Base-by-base conservation (phyloP, 2,797 vertebrate genomes). In the Hydrophis major region DNA sequence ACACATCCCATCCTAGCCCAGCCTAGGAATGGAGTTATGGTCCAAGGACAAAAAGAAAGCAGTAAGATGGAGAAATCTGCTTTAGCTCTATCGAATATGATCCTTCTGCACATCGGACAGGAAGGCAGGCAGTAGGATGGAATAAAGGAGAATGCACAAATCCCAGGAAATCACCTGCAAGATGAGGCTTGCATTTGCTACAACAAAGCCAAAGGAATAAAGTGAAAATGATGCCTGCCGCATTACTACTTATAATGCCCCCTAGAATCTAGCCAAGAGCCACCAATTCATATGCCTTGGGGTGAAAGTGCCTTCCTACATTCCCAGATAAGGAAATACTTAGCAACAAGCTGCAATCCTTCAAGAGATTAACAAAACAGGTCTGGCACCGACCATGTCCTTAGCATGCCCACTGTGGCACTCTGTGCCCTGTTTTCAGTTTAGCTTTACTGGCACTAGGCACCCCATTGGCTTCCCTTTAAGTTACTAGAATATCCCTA, bases 191-290 rank as follows among this genome's bases (percentile, higher is more conserved):
- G 92, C 42, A 28, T 55, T 89, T 87, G 53, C 53, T 87, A 56
- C n/a, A 92, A 86, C 92, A 90, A 89, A 63, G 74, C 59, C 56
- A 32, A 16, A 56, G 88, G 92, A 88, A 86, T 89, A 55, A 86
- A 89, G 57, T 3, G 25, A 56, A 88, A 56, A 59, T 4, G 53
- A 7, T 42, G 53, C 37, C 37, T 74, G 37, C 55, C 2, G 27
- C 25, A 32, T 66, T 56, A 63, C 22, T 57, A 42, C 1, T 32
- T 32, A 32, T 11, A 69, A 74, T 47, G 63, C 50, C 57, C 20
- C 20, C 20, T 4, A 59, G 16, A 93, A 90, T 37, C 11, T 22
- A 69, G 28, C 16, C 6, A 55, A 87, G 60, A 66, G 28, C 14
- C 27, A 90, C 60, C 50, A 47, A 69, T 87, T 93, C 37, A 66